These are phyloP conservation scores for Cyprinodon brontotheroides DNA, from an alignment of 2,113 vertebrate species.

Conservation along the genomic window DNA sequence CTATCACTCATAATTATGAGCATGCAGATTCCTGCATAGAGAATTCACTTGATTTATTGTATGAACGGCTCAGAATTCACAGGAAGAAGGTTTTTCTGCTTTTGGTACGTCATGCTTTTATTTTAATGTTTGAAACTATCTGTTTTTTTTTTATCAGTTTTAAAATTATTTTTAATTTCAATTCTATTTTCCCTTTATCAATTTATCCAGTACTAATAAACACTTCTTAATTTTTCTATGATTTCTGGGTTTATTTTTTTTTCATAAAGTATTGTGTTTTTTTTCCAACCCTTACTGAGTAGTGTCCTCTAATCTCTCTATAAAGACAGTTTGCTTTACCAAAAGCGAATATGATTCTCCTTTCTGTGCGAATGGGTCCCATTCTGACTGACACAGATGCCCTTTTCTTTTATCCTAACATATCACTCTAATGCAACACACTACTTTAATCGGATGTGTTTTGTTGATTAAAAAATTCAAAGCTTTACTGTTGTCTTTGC, in stretches of 20 bases:
- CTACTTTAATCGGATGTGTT: not conserved
- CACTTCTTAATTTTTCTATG: not conserved
- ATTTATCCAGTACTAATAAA: not conserved
- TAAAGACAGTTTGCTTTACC: not conserved
- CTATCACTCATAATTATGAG: not conserved
- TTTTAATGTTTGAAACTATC: too few species aligned
- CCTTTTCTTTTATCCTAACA: not conserved
- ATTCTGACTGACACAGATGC: not conserved
- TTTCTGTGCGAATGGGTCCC: not conserved
- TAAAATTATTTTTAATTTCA: too few species aligned
- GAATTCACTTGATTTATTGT: not conserved
- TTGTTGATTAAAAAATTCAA: slow-evolving; percentile 1
- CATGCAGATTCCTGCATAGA: not conserved
- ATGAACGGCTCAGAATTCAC: not conserved
- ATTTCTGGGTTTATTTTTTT: not conserved
- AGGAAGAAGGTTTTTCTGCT: too few species aligned
- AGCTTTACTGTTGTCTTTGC: not conserved
- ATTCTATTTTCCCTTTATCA: not conserved
- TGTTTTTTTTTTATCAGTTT: too few species aligned
- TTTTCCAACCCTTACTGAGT: not conserved
- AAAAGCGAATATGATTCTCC: not conserved
- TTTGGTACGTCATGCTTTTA: not conserved
- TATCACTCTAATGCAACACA: not conserved
- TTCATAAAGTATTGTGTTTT: not conserved
- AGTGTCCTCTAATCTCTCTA: not conserved